Percentiles rank a stretch among this genome's conserved stretches.
Conservation (phyloP, 1,140 invertebrate genomes). For the Papilio helenus region DNA sequence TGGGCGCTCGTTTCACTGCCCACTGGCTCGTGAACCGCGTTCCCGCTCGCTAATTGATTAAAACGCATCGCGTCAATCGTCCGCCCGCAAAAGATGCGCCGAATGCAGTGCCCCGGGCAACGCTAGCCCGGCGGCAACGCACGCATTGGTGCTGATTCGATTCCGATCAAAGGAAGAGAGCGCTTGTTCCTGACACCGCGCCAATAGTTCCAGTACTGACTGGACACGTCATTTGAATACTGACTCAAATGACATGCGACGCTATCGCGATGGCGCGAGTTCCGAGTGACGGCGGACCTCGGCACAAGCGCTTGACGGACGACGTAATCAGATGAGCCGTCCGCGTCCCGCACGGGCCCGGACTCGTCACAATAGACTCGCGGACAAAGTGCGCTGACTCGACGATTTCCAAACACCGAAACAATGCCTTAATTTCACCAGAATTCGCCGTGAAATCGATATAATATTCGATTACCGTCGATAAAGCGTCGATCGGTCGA, state of each 20-base stretch:
- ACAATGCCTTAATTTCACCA: constrained; percentile 67
- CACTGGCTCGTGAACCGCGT: constrained; percentile 71
- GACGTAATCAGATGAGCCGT: constrained; percentile 50
- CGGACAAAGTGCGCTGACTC: constrained; percentile 41
- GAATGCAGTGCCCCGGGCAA: constrained; percentile 46
- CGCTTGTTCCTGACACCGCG: constrained; percentile 43
- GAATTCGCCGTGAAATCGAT: constrained; percentile 67
- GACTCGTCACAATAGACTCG: constrained; percentile 50
- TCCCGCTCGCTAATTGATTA: constrained; percentile 79
- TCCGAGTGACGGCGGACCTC: neutral
- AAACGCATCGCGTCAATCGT: constrained; percentile 76
- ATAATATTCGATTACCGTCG: constrained; percentile 57
- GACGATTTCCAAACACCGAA: constrained; percentile 49
- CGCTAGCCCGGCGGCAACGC: neutral
- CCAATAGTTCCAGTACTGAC: constrained; percentile 33
- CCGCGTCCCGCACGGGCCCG: constrained; percentile 42
- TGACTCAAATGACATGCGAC: constrained; percentile 54
- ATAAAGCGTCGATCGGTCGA: constrained; percentile 53
- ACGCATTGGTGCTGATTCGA: constrained; percentile 43
- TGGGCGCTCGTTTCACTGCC: constrained; percentile 76
- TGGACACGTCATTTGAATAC: neutral
- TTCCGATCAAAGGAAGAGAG: constrained; percentile 54
- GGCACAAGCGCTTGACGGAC: constrained; percentile 42
- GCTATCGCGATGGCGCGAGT: constrained; percentile 48
- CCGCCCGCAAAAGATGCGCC: constrained; percentile 57